Percentiles rank a stretch among this genome's conserved stretches.
Evolutionary conservation across 2,888 invertebrate genomes (phyloP).

Genomic region (Tenthredo mesomela): DNA sequence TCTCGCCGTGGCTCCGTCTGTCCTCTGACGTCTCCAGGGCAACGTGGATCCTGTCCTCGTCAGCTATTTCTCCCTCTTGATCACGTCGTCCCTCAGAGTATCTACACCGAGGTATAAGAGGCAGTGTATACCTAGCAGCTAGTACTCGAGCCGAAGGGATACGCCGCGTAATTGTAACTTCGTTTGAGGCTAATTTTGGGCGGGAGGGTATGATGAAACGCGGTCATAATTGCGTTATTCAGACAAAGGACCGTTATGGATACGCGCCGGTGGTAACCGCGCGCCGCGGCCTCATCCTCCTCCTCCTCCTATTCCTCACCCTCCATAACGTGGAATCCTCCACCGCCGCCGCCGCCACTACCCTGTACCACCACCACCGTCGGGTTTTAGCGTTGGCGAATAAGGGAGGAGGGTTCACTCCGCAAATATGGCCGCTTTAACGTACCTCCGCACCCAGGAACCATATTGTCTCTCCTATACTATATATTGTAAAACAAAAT

Average conservation of each 20-base stretch:
- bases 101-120: neutral
- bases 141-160: conserved; percentile 26
- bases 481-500: conserved; percentile 45
- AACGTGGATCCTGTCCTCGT: conserved; percentile 63
- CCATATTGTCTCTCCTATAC: conserved; percentile 65
- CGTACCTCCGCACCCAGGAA: conserved; percentile 63
- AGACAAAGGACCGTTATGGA: conserved; percentile 78
- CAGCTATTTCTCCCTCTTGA: conserved; percentile 12
- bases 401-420: conserved; percentile 66
- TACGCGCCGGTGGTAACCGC: conserved; percentile 71
- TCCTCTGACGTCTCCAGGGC: conserved; percentile 78
- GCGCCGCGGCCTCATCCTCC: conserved; percentile 64
- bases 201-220: conserved; percentile 77
- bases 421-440: conserved; percentile 76
- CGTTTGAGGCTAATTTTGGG: conserved; percentile 77
- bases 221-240: conserved; percentile 77
- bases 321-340: conserved; percentile 18
- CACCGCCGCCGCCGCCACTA: neutral
- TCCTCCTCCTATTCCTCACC: conserved; percentile 65
- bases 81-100: conserved; percentile 10
- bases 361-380: neutral
- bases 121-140: neutral
- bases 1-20: conserved; percentile 77
- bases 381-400: conserved; percentile 66
- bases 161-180: conserved; percentile 76